Evolutionary conservation across 2,888 invertebrate species (phyloP).

Genomic region (Acanthacorydalis orientalis): DNA sequence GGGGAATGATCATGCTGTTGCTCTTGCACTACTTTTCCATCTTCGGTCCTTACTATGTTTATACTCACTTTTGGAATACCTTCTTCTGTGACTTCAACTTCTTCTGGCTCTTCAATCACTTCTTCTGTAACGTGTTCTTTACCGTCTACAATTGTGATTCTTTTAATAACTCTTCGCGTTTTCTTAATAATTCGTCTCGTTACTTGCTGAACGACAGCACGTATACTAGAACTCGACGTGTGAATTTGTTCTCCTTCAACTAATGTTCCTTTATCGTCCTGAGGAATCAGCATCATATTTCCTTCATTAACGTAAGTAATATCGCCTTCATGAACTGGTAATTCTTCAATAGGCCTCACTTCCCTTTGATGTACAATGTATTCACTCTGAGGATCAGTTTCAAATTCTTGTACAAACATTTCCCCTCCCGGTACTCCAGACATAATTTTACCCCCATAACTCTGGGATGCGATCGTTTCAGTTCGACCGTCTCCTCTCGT

Average conservation of each 20-base stretch:
- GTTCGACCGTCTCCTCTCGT: slow-evolving; percentile 41
- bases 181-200: slow-evolving; percentile 60
- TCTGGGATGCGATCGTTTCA: slow-evolving; percentile 42
- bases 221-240: slow-evolving; percentile 53
- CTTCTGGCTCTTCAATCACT: slow-evolving; percentile 69
- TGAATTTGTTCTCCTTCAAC: slow-evolving; percentile 25
- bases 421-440: slow-evolving; percentile 45
- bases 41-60: slow-evolving; percentile 40
- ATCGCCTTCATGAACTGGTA: slow-evolving; percentile 27
- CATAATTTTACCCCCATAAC: slow-evolving; percentile 44
- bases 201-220: slow-evolving; percentile 68
- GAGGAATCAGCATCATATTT: slow-evolving; percentile 15
- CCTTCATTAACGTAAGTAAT: slow-evolving; percentile 20
- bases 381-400: slow-evolving; percentile 41
- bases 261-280: slow-evolving; percentile 14
- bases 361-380: slow-evolving; percentile 36
- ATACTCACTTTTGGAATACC: slow-evolving; percentile 54
- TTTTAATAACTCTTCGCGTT: slow-evolving; percentile 56
- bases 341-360: slow-evolving; percentile 28
- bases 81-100: slow-evolving; percentile 53
- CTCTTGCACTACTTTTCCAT: slow-evolving; percentile 28
- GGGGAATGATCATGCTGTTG: slow-evolving; percentile 23
- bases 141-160: slow-evolving; percentile 63
- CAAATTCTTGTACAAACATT: slow-evolving; percentile 45
- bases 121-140: slow-evolving; percentile 73